Conservation (phyloP, 1,140 invertebrate genomes). For the Apis florea region DNA sequence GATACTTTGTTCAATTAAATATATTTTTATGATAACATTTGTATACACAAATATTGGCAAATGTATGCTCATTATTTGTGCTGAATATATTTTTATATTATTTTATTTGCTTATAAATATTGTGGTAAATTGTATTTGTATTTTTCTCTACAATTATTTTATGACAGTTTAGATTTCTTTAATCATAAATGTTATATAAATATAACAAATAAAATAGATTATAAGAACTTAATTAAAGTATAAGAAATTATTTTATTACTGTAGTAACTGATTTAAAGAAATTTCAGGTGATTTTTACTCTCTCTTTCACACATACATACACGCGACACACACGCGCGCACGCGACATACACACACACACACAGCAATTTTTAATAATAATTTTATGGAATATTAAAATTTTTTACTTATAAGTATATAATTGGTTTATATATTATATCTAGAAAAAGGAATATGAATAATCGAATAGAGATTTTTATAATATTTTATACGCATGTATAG, state of each 20-base stretch:
- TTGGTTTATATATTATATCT: neutral
- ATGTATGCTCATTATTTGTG: neutral
- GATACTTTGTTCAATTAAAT: neutral
- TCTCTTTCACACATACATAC: neutral
- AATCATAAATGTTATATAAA: neutral
- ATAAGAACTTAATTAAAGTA: neutral
- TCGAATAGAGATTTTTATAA: slow-evolving; percentile 17
- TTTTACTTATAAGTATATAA: slow-evolving; percentile 1
- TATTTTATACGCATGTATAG: slow-evolving; percentile 16
- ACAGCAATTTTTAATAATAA: neutral
- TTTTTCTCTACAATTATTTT: neutral
- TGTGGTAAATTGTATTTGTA: neutral
- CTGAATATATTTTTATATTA: neutral
- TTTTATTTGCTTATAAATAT: neutral
- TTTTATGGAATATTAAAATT: neutral
- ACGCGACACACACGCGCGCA: no score
- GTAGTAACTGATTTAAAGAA: neutral
- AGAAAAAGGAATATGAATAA: slow-evolving; percentile 11
- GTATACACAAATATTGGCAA: neutral
- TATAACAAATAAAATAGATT: neutral
- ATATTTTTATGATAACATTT: slow-evolving; percentile 6
- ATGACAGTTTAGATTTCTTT: neutral
- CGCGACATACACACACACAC: neutral
- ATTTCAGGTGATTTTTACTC: slow-evolving; percentile 1
- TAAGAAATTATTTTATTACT: neutral